Base-by-base conservation (phyloP, 2,797 vertebrate genomes). In the Schizopygopsis malacanthus region DNA sequence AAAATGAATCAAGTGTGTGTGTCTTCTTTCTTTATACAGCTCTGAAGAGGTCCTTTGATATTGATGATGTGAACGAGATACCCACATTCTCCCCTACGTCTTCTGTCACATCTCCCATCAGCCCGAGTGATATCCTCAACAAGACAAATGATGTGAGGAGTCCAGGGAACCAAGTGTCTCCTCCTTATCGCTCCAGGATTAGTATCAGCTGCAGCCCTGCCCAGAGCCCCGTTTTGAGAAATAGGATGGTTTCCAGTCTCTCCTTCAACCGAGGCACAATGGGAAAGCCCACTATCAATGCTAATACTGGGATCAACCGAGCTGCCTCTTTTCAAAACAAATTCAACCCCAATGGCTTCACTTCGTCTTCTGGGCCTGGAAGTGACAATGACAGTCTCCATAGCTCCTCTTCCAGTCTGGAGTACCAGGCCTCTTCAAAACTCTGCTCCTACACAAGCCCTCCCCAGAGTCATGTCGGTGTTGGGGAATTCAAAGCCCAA, bases 21-120 rank as follows among this genome's bases (percentile, higher is more conserved):
- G 28, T 63, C 9, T 4, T 52, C 20, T 86, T 69, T 81, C 76
- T 83, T 81, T 76, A 56, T 87, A 41, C 93, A 98, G 97, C 96
- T 0, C 92, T 97, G 88, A 97, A 97, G 92, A 95, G 96, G 80
- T 97, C 97, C 0, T 97, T 97, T 16, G 96, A 97, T 76, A 93
- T 94, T 2, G 97, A 97, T 65, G 96, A 96, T 90, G 94, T 93
- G 72, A 95, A 96, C 0, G 94, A 96, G 39, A 91, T 89, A 0
- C 92, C 93, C 0, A 65, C 92, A 7, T 95, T 95, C 89, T 91
- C 95, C 20, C 89, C 95, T 10, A 86, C 93, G 16, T 94, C 95
- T 1, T 87, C 94, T 0, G 82, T 92, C 43, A 92, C 92, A 33
- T 90, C 93, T 71, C 91, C 93, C 0, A 87, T 94, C 22, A 91